Percentiles rank a stretch among this genome's conserved stretches.
These are phyloP conservation scores for Leucoma salicis DNA, from an alignment of 2,888 invertebrate species.

Conservation along the genomic window DNA sequence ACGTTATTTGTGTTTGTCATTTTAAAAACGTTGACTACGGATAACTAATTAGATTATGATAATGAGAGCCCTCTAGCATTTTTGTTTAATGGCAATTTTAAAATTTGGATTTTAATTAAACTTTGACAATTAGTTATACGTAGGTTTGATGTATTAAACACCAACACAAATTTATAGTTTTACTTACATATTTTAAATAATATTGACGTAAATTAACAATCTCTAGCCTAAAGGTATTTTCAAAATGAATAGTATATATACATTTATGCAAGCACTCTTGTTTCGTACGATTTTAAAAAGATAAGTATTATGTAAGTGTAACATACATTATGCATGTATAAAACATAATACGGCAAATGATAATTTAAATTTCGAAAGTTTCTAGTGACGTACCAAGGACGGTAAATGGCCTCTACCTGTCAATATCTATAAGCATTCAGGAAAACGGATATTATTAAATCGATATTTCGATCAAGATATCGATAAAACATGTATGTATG, in stretches of 20 bases:
- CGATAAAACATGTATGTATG: conserved; percentile 9
- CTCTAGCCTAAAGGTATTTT: conserved; percentile 7
- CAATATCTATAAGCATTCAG: conserved; percentile 20
- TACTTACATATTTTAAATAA: conserved; percentile 22
- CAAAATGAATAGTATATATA: neutral
- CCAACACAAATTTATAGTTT: conserved; percentile 18
- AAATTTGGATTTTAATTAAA: conserved; percentile 27
- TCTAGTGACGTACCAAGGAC: conserved; percentile 34
- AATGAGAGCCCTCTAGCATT: conserved; percentile 29
- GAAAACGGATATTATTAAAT: conserved; percentile 11
- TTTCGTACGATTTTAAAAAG: no score
- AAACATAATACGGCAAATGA: conserved; percentile 1
- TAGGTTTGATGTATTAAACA: conserved; percentile 13
- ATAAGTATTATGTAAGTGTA: no score
- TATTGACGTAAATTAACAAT: conserved; percentile 6
- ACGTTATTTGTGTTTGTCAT: conserved; percentile 47
- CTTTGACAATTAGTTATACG: conserved; percentile 32
- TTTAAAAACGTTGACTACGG: conserved; percentile 43
- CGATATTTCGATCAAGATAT: conserved; percentile 10
- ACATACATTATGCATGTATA: neutral
- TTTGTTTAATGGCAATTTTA: conserved; percentile 11
- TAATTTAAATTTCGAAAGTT: conserved; percentile 16
- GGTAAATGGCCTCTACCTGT: conserved; percentile 28
- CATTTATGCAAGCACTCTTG: neutral
- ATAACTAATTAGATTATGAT: conserved; percentile 48